Evolutionary conservation across 1,140 invertebrate genomes (phyloP), one percentile per base, ranked within the genome.

Genomic region (Bombus polaris): DNA sequence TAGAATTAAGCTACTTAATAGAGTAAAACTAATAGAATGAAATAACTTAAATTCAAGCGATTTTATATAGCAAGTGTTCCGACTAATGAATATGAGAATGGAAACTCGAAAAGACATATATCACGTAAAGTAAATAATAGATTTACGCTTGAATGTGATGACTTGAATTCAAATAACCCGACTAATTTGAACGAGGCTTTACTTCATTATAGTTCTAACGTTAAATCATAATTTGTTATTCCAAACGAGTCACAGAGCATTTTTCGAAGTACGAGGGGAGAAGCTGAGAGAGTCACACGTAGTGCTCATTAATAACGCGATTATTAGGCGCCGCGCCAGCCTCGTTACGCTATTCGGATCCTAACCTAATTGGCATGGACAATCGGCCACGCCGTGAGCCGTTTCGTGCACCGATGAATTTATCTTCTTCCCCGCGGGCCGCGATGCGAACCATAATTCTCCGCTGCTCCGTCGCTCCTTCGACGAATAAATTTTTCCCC

Each of bases 351-450:
- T 92, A 92, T 92, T 92, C 91, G 76, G 88, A 91, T 92, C 87
- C 83, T 91, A 92, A 92, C 88, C 90, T 91, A 93, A 93, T 93
- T 93, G 91, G 90, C 92, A 92, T 94, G 91, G 89, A 92, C 92
- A 92, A 93, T 93, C 91, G 91, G 87, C 89, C 78, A 82, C 83
- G 88, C 87, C 88, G 81, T 90, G 90, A 89, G 89, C 85, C 89
- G 85, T 90, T 92, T 87, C 89, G 87, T 87, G 78, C 91, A 76
- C 86, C 90, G 85, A 92, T 93, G 86, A 91, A 93, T 93, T 92
- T 92, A 92, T 91, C 89, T 88, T 87, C 86, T 89, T 92, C 90
- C 87, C 86, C 75, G 85, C 84, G 83, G 74, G 39, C 70, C 87
- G 74, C 80, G 78, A 88, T 85, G 85, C 78, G 42, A 73, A 68